Conservation (phyloP, 2,797 vertebrate genomes). For the Phalanger gymnotis region DNA sequence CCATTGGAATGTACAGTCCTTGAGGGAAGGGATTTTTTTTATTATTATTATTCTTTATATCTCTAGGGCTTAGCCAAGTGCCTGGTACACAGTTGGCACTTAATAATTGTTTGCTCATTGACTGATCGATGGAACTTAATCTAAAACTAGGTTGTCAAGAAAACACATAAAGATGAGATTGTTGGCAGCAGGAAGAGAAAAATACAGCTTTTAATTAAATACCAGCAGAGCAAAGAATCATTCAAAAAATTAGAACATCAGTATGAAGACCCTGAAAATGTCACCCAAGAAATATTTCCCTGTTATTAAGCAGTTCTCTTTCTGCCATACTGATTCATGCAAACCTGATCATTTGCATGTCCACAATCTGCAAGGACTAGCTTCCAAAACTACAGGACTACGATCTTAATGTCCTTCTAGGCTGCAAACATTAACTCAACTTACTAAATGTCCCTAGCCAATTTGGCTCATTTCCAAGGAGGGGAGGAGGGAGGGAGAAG, state of each 20-base stretch:
- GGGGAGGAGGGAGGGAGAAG: rapidly evolving
- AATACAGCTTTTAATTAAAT: not conserved
- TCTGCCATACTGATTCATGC: not conserved
- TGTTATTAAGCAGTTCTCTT: not conserved
- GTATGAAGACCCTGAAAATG: not conserved
- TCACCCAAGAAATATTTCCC: not conserved
- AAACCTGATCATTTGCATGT: not conserved
- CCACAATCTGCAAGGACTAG: not conserved
- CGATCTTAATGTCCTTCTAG: not conserved
- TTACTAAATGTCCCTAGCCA: not conserved
- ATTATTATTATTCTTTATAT: not conserved
- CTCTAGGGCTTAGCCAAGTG: not conserved
- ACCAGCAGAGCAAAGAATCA: not conserved
- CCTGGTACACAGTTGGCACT: not conserved
- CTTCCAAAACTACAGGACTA: not conserved
- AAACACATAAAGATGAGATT: not conserved
- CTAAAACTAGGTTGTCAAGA: not conserved
- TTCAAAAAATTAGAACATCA: not conserved
- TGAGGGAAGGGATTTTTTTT: not conserved
- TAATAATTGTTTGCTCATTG: not conserved
- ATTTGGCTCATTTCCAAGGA: not conserved
- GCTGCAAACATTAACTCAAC: not conserved
- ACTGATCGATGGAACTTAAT: not conserved
- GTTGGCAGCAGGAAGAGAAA: not conserved
- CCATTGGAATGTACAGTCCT: not conserved